phyloP scores from a whole-genome alignment of 2,797 vertebrate genomes.

The Falco peregrinus region DNA sequence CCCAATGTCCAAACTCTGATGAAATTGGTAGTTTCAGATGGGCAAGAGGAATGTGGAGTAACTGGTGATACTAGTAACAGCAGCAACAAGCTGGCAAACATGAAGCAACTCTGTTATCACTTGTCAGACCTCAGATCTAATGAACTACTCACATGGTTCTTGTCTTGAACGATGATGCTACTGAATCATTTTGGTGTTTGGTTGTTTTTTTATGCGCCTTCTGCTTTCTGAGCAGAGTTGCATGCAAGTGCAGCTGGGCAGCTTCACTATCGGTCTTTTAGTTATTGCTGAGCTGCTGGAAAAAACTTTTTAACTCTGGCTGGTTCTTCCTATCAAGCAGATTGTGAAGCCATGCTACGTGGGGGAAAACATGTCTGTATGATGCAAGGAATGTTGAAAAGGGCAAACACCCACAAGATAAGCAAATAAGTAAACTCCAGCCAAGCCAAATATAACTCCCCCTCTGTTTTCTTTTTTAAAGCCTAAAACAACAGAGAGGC shows the following conservation, averaged over 20 bases:
- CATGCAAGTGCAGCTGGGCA: background rate
- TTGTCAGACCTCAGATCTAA: background rate
- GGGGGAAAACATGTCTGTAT: background rate
- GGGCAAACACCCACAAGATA: background rate
- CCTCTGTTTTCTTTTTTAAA: background rate
- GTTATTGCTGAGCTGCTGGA: background rate
- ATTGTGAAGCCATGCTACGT: background rate
- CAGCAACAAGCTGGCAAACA: background rate
- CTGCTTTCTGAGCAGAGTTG: background rate
- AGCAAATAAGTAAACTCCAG: background rate
- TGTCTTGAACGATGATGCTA: background rate
- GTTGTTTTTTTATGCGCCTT: background rate
- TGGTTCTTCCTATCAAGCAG: background rate
- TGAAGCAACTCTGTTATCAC: background rate
- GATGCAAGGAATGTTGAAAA: background rate
- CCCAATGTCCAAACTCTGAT: fast-evolving
- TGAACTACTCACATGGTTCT: background rate
- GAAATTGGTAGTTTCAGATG: background rate
- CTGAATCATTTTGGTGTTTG: background rate
- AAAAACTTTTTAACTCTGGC: background rate
- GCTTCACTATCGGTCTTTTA: background rate
- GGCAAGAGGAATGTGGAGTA: background rate
- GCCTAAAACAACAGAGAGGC: background rate
- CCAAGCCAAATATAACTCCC: background rate
- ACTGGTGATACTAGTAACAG: background rate